Percentiles rank a stretch among this genome's conserved stretches.
phyloP scores from a whole-genome alignment of 2,888 invertebrate genomes.

The Acleris emargana region DNA sequence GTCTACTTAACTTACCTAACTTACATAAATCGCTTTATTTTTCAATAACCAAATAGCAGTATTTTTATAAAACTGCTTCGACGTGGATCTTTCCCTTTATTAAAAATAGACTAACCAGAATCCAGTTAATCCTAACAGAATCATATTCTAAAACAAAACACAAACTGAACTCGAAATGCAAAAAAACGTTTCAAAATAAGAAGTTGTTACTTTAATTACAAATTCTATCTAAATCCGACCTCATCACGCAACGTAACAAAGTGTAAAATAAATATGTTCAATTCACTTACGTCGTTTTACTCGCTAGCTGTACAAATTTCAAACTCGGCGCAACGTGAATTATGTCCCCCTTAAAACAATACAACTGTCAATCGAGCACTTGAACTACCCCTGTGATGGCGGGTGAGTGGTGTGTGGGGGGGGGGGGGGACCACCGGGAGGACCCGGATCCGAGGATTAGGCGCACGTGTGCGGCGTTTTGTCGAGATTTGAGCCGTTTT shows the following conservation, averaged over 20 bases:
- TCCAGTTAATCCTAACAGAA: conserved; percentile 15
- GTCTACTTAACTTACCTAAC: too few relatives aligned
- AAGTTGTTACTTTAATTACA: background rate
- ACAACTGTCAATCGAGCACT: conserved; percentile 11
- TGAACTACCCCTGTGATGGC: conserved; percentile 6
- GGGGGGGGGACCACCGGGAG: conserved; percentile 38
- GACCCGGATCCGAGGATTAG: conserved; percentile 39
- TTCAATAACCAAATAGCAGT: too few relatives aligned
- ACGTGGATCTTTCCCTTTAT: background rate
- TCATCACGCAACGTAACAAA: background rate
- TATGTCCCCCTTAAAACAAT: conserved; percentile 33
- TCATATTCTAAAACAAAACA: conserved; percentile 14
- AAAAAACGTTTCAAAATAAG: background rate
- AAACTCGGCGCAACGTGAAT: conserved; percentile 5
- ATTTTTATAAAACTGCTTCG: background rate
- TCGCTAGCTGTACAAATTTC: conserved; percentile 13
- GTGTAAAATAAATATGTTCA: background rate
- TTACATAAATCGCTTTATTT: too few relatives aligned
- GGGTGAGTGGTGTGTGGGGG: background rate
- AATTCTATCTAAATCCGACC: background rate
- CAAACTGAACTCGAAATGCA: background rate
- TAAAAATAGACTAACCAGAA: conserved; percentile 1
- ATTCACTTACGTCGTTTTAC: background rate
- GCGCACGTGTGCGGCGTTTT: conserved; percentile 28
- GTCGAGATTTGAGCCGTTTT: conserved; percentile 14